Evolutionary conservation across 1,140 invertebrate species (phyloP).

Genomic region (Rhynchophorus ferrugineus): DNA sequence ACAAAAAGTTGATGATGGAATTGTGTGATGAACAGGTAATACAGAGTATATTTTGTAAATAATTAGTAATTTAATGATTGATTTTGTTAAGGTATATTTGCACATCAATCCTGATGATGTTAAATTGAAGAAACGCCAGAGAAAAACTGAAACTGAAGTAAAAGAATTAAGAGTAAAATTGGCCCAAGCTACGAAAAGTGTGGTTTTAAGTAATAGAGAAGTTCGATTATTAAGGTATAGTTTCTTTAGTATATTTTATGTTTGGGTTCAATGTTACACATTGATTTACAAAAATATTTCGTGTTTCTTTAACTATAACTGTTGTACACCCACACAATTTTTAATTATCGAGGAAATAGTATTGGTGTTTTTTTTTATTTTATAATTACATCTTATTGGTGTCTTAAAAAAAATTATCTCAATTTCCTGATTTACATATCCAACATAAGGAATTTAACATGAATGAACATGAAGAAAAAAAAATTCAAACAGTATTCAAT

Average conservation of each 20-base stretch:
- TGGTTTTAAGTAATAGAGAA: constrained; percentile 87
- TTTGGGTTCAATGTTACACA: too few relatives aligned
- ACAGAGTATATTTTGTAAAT: background rate
- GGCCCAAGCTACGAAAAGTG: constrained; percentile 70
- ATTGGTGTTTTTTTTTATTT: too few relatives aligned
- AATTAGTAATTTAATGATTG: background rate
- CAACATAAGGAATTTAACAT: too few relatives aligned
- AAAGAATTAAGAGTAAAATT: constrained; percentile 78
- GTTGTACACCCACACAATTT: too few relatives aligned
- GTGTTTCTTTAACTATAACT: too few relatives aligned
- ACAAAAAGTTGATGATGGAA: constrained; percentile 65
- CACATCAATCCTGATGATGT: constrained; percentile 79
- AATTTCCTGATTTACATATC: too few relatives aligned
- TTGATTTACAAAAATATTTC: too few relatives aligned
- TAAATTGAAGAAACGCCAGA: constrained; percentile 74
- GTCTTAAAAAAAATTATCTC: too few relatives aligned
- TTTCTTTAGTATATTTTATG: background rate
- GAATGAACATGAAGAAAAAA: too few relatives aligned
- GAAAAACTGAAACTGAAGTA: constrained; percentile 85
- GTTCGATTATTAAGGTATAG: constrained; percentile 72
- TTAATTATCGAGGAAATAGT: too few relatives aligned
- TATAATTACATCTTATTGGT: too few relatives aligned
- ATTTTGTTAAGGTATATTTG: constrained; percentile 51
- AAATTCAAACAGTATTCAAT: too few relatives aligned
- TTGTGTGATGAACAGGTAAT: constrained; percentile 74